A percentile compares a stretch with the other conserved stretches of the same genome.
Evolutionary conservation across 2,888 invertebrate species (phyloP).

Genomic region (Ichneumon xanthorius): DNA sequence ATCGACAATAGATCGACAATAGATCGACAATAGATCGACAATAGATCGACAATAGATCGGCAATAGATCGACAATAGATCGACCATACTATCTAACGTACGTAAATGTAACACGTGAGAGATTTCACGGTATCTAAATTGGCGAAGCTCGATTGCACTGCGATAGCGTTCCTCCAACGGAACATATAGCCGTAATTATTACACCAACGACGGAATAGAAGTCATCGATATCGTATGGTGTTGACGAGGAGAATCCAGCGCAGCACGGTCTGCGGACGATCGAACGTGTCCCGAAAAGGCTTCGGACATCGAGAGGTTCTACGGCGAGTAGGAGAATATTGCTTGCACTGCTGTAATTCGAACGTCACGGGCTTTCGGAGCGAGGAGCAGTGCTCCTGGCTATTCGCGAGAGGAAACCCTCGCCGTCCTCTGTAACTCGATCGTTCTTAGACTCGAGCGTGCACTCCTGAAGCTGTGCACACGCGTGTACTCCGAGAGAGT

Average conservation of each 20-base stretch:
- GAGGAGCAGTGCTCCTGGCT: constrained; percentile 51
- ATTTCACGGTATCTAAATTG: background rate
- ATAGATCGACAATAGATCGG: background rate
- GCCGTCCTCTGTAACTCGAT: constrained; percentile 63
- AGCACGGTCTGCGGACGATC: constrained; percentile 22
- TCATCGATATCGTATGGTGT: background rate
- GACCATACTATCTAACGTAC: background rate
- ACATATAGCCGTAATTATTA: constrained; percentile 4
- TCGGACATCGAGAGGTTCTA: constrained; percentile 10
- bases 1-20: no score
- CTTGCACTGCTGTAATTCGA: constrained; percentile 33
- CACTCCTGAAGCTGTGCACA: constrained; percentile 1
- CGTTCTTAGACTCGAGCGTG: background rate
- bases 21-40: no score
- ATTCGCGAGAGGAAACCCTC: constrained; percentile 27
- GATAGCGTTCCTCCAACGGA: background rate
- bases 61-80: background rate
- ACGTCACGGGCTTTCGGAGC: constrained; percentile 33
- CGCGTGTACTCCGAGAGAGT: constrained; percentile 34
- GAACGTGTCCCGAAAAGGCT: constrained; percentile 47
- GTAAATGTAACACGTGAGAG: background rate
- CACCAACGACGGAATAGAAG: background rate
- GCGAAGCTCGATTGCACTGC: background rate
- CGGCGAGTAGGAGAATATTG: background rate
- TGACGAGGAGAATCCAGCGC: background rate